Evolutionary conservation across 2,113 vertebrate genomes (phyloP).

Genomic region (Diadophis punctatus): DNA sequence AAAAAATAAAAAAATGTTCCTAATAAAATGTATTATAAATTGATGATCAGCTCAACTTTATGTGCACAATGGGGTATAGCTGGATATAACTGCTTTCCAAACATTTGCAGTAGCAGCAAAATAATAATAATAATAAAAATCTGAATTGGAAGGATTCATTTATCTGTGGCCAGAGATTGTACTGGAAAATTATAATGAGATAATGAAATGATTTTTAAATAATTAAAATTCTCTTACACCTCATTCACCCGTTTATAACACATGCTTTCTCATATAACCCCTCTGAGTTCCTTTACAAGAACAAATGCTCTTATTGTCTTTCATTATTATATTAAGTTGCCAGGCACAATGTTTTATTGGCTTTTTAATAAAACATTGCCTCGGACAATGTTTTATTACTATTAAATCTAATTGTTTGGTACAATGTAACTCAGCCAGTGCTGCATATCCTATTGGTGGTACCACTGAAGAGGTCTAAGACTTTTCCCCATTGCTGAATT

Average conservation of each 20-base stretch:
- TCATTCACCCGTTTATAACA: not conserved
- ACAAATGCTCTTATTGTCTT: not conserved
- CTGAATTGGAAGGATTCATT: not conserved
- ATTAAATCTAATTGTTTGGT: not conserved
- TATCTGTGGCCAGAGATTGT: not conserved
- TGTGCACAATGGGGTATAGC: not conserved
- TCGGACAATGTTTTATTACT: not conserved
- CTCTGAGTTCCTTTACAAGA: not conserved
- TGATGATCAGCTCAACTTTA: not conserved
- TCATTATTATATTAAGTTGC: not conserved
- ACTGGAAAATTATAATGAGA: not conserved
- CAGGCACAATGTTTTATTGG: not conserved
- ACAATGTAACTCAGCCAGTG: not conserved
- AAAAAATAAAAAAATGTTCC: slow-evolving; percentile 26
- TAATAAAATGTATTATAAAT: slow-evolving; percentile 50
- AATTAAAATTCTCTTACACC: not conserved
- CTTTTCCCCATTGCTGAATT: not conserved
- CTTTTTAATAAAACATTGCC: not conserved
- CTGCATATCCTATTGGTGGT: not conserved
- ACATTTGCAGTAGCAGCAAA: not conserved
- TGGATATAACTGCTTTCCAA: not conserved
- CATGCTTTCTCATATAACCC: not conserved
- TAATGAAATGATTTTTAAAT: not conserved
- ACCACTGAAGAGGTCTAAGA: not conserved
- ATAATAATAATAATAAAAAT: not conserved